Evolutionary conservation across 2,888 invertebrate genomes (phyloP).

Genomic region (Caenorhabditis sp.): DNA sequence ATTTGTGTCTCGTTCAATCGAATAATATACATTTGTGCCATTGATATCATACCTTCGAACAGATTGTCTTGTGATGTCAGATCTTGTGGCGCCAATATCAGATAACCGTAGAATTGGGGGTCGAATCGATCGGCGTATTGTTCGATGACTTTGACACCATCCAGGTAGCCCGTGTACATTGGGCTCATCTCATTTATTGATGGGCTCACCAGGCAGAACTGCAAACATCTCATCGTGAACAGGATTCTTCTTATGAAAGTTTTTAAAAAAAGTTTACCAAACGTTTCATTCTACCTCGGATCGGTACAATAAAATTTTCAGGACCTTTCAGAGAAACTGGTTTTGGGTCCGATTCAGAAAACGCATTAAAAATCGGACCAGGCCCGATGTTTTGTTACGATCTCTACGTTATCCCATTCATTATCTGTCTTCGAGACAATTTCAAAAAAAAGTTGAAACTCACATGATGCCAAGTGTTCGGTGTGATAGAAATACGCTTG

Average conservation of each 20-base stretch:
- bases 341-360: no score
- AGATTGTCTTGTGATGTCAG: not conserved
- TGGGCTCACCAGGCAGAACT: slow-evolving; percentile 34
- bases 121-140: slow-evolving; percentile 17
- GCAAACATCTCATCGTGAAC: slow-evolving; percentile 12
- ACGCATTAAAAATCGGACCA: no score
- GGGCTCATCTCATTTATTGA: slow-evolving; percentile 6
- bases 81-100: slow-evolving; percentile 20
- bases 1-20: slow-evolving; percentile 24
- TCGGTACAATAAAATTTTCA: no score
- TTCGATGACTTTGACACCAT: slow-evolving; percentile 14
- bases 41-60: slow-evolving; percentile 38
- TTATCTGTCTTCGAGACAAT: no score
- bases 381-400: no score
- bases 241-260: not conserved
- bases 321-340: no score
- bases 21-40: slow-evolving; percentile 17
- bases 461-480: slow-evolving; percentile 42
- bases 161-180: slow-evolving; percentile 23
- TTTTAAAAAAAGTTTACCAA: no score
- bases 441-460: no score
- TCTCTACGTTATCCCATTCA: no score
- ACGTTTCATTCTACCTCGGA: no score
- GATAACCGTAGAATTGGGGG: slow-evolving; percentile 11
- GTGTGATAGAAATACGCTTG: slow-evolving; percentile 20